phyloP scores from a whole-genome alignment of 2,113 vertebrate species.

The Oryctolagus cuniculus region DNA sequence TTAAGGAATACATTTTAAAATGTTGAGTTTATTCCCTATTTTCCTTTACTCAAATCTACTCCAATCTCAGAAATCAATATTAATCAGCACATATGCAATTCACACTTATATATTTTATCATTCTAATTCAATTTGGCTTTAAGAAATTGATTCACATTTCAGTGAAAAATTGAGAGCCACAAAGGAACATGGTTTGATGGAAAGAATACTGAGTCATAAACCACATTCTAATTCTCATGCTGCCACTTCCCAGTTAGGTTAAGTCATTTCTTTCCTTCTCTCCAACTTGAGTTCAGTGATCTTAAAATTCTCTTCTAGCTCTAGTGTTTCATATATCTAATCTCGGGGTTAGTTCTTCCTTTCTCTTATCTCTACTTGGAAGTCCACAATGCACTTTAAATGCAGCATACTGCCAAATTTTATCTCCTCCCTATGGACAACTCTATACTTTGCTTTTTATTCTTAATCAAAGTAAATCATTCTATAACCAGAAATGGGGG shows the following conservation, averaged over 20 bases:
- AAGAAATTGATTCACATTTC: not conserved
- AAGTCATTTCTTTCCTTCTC: not conserved
- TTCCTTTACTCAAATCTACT: not conserved
- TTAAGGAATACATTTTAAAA: slow-evolving; percentile 29
- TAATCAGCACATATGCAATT: not conserved
- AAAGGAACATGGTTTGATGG: not conserved
- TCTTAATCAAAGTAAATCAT: not conserved
- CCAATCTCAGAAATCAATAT: not conserved
- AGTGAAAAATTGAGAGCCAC: not conserved
- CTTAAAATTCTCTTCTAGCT: slow-evolving; percentile 50
- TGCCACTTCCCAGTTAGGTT: not conserved
- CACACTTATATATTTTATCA: not conserved
- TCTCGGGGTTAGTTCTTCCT: not conserved
- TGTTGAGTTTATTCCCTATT: slow-evolving; percentile 8
- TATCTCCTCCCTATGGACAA: not conserved
- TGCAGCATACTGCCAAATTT: not conserved
- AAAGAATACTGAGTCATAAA: not conserved
- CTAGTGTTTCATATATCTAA: not conserved
- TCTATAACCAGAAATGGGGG: not conserved
- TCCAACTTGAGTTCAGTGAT: not conserved
- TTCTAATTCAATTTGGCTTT: slow-evolving; percentile 34
- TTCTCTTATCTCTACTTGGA: not conserved
- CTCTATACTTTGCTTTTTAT: not conserved
- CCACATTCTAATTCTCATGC: not conserved
- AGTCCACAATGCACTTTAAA: not conserved